These are phyloP conservation scores for Geopemphigus sp. DNA, from an alignment of 1,140 invertebrate genomes.

Conservation along the genomic window DNA sequence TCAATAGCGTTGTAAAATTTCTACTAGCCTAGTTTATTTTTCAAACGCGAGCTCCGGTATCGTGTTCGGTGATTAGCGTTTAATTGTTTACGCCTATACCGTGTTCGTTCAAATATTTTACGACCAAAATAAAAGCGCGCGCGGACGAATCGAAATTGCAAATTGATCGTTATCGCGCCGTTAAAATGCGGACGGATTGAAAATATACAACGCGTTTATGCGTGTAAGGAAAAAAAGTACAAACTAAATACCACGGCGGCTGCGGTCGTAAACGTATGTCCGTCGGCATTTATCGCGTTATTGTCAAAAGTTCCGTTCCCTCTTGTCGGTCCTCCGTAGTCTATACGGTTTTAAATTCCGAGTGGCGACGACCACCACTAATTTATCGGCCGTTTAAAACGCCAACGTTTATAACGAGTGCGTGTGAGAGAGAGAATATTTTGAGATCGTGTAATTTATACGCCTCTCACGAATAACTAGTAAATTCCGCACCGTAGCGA, in stretches of 20 bases:
- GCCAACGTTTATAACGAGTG: not conserved
- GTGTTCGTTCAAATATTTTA: too few species aligned
- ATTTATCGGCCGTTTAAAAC: constrained; percentile 44
- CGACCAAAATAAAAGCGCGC: too few species aligned
- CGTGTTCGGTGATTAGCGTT: too few species aligned
- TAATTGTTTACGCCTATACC: too few species aligned
- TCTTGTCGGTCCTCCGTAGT: constrained; percentile 1
- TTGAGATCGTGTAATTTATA: constrained; percentile 27
- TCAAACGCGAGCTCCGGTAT: too few species aligned
- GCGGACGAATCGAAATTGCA: too few species aligned
- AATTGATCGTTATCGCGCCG: too few species aligned
- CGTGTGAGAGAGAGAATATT: not conserved
- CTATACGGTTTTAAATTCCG: constrained; percentile 4
- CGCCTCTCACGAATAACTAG: constrained; percentile 37
- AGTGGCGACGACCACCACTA: not conserved
- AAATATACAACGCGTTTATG: not conserved
- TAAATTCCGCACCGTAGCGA: constrained; percentile 15
- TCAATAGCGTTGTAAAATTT: too few species aligned
- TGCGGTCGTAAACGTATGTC: not conserved
- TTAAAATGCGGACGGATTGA: too few species aligned
- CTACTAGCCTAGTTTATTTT: too few species aligned
- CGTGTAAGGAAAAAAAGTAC: not conserved
- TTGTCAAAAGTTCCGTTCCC: constrained; percentile 4
- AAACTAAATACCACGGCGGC: not conserved
- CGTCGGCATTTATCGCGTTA: not conserved